Evolutionary conservation across 2,888 invertebrate species (phyloP), one percentile per base, ranked within the genome.

Genomic region (Sympetrum striolatum): DNA sequence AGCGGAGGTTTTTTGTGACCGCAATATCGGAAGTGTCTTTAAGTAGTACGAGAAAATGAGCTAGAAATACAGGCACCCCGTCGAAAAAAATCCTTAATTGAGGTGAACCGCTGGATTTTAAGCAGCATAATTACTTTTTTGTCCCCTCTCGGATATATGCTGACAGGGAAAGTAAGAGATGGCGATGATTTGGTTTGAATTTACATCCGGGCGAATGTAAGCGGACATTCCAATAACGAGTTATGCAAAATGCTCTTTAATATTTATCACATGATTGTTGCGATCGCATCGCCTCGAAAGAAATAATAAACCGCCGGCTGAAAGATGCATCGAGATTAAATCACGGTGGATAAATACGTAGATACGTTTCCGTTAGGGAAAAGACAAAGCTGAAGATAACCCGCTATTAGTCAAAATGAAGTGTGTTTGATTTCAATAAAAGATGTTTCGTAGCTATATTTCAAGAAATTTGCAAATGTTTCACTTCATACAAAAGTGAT

Each of bases 241-340:
- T 86, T 86, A 86, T 86, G 86, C 86, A 86, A 86, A 86, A 37
- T 37, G 58, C 37, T 37, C 14, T 60, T 86, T 86, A 86, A 86
- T 86, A 86, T 86, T 86, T 86, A 86, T 86, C 86, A 37, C 86
- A 60, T 86, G 86, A 86, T 86, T 60, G 60, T 86, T 86, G 37
- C 64, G 86, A 86, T 86, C 58, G 35, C 35, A 86, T 86, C 86
- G n/a, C 60, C 10, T 37, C 86, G 60, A 60, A 86, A 64, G 86
- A 86, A 37, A 58, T 37, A 53, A 86, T 86, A 86, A 86, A 64
- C 64, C 37, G 53, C 86, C 37, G 37, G 35, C 60, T 37, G 53
- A 35, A 86, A 39, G 60, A 60, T 60, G 73, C 60, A 60, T 35
- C 86, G n/a, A 60, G 35, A 86, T 64, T 53, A 86, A 60, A 25